Conservation (phyloP, 2,888 invertebrate genomes). For the Asteroscopus sphinx region DNA sequence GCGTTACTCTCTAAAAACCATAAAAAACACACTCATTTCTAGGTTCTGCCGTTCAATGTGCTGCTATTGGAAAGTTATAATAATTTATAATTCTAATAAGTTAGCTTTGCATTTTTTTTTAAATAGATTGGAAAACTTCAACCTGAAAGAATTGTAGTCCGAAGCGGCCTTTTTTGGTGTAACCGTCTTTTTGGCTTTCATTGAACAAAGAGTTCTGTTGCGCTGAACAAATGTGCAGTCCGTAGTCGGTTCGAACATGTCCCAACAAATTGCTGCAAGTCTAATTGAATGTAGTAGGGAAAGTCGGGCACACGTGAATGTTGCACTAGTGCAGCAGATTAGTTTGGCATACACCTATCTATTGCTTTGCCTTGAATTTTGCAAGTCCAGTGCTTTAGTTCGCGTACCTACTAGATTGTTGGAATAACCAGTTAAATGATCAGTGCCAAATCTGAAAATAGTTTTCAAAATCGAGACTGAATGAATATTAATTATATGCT, state of each 20-base stretch:
- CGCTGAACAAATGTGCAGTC: constrained; percentile 33
- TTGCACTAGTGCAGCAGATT: constrained; percentile 49
- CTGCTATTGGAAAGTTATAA: too few species aligned
- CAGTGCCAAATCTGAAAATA: constrained; percentile 3
- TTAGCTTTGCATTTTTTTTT: too few species aligned
- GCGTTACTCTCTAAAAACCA: too few species aligned
- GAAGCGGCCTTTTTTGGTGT: constrained; percentile 14
- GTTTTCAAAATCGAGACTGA: constrained; percentile 2
- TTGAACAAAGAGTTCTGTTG: constrained; percentile 40
- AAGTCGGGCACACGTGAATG: constrained; percentile 38
- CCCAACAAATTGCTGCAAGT: constrained; percentile 59
- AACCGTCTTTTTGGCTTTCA: constrained; percentile 32
- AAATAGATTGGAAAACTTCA: too few species aligned
- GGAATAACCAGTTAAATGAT: neutral
- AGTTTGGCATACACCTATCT: constrained; percentile 46
- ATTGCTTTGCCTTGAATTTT: constrained; percentile 40
- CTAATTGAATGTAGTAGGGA: constrained; percentile 63
- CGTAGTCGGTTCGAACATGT: constrained; percentile 40
- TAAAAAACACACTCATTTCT: too few species aligned
- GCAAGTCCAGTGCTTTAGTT: constrained; percentile 35
- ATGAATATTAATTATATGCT: neutral
- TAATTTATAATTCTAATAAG: too few species aligned
- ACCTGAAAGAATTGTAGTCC: constrained; percentile 4
- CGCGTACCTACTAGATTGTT: constrained; percentile 3
- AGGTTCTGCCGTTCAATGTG: too few species aligned